These are phyloP conservation scores for Macrophya alboannulata DNA, from an alignment of 2,888 invertebrate species.

Conservation along the genomic window DNA sequence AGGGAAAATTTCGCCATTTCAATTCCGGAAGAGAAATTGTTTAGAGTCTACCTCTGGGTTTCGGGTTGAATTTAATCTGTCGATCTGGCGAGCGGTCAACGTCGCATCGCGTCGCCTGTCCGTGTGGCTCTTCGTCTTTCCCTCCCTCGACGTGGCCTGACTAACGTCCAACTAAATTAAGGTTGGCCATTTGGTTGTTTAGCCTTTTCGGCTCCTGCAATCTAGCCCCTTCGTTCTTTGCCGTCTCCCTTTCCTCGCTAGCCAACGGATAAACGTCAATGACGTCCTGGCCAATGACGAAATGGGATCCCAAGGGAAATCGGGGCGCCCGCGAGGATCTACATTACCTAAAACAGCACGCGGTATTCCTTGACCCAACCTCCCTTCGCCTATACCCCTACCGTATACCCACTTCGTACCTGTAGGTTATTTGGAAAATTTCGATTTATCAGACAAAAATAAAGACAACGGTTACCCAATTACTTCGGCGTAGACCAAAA, in stretches of 20 bases:
- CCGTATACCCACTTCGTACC: no score
- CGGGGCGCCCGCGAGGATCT: conserved; percentile 24
- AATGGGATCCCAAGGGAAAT: conserved; percentile 51
- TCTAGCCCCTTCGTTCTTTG: conserved; percentile 20
- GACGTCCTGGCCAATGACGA: conserved; percentile 47
- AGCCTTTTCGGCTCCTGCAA: conserved; percentile 43
- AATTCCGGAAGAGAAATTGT: conserved; percentile 22
- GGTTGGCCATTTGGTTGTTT: conserved; percentile 51
- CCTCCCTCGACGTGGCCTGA: conserved; percentile 36
- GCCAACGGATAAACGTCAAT: conserved; percentile 46
- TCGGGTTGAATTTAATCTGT: conserved; percentile 22
- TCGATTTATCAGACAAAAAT: neutral
- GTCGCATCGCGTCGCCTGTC: neutral
- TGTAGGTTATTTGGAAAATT: neutral
- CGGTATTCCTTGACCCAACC: neutral
- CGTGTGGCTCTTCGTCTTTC: conserved; percentile 2
- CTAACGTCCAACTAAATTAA: conserved; percentile 52
- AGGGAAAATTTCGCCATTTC: neutral
- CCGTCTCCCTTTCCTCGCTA: neutral
- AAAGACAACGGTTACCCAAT: neutral
- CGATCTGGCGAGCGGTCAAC: conserved; percentile 42
- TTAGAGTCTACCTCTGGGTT: neutral
- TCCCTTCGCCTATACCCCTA: neutral
- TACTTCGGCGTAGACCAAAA: neutral
- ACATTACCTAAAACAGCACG: conserved; percentile 38